Percentiles rank a stretch among this genome's conserved stretches.
These are phyloP conservation scores for Rhinophrynus dorsalis DNA, from an alignment of 2,797 vertebrate genomes.

Conservation along the genomic window DNA sequence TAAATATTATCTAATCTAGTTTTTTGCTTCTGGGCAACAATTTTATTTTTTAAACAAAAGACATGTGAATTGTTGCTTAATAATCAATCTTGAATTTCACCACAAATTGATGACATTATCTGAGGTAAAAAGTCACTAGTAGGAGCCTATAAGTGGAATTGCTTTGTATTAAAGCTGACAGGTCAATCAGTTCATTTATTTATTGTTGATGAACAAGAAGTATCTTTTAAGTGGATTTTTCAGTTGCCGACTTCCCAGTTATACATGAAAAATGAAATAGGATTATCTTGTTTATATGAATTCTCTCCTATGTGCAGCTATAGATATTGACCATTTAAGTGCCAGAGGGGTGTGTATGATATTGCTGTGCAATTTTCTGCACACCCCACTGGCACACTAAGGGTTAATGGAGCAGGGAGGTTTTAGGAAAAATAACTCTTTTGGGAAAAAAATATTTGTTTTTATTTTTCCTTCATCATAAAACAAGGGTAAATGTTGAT, in stretches of 20 bases:
- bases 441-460: too few relatives aligned
- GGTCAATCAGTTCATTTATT: slow-evolving; percentile 16
- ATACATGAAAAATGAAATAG: not conserved
- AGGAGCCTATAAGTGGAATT: not conserved
- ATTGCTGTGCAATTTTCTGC: too few relatives aligned
- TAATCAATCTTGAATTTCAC: slow-evolving; percentile 15
- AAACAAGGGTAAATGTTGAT: too few relatives aligned
- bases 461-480: too few relatives aligned
- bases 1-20: not conserved
- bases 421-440: too few relatives aligned
- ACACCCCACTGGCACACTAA: too few relatives aligned
- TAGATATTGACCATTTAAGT: too few relatives aligned
- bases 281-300: not conserved
- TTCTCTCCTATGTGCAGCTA: not conserved
- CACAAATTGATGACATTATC: not conserved
- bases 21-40: not conserved
- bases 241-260: not conserved
- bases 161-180: slow-evolving; percentile 18
- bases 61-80: not conserved
- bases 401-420: too few relatives aligned
- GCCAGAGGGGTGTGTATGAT: too few relatives aligned
- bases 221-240: slow-evolving; percentile 6
- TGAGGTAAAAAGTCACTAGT: slow-evolving; percentile 4
- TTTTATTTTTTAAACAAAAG: not conserved
- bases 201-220: slow-evolving; percentile 5